Evolutionary conservation across 2,113 vertebrate species (phyloP).

Genomic region (Petroica traversi): DNA sequence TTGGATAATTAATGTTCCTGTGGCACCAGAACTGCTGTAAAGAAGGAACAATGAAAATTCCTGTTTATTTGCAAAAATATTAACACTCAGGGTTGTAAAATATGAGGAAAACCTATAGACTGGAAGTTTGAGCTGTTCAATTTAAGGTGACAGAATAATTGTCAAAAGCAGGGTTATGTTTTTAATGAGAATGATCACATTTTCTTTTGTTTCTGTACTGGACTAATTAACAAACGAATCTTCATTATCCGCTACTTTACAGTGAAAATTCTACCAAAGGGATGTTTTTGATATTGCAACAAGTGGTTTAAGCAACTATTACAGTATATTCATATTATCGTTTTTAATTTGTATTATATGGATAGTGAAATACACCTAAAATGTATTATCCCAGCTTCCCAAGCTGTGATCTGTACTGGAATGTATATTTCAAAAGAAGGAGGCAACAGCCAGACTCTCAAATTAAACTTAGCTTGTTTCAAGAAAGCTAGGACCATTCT

Average conservation of each 20-base stretch:
- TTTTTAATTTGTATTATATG: not conserved
- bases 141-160: not conserved
- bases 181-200: not conserved
- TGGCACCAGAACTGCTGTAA: not conserved
- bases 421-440: not conserved
- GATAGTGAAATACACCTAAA: not conserved
- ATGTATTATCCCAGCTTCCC: not conserved
- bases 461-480: not conserved
- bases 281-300: not conserved
- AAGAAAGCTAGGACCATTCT: not conserved
- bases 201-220: not conserved
- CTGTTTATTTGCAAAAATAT: not conserved
- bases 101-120: not conserved
- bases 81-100: fast-evolving
- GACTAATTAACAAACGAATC: not conserved
- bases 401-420: not conserved
- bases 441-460: not conserved
- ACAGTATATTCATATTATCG: not conserved
- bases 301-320: not conserved
- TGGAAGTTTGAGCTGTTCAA: not conserved
- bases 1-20: not conserved
- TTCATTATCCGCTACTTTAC: not conserved
- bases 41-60: not conserved
- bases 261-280: not conserved
- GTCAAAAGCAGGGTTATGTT: not conserved